Conservation (phyloP, 2,113 vertebrate species). For the Thymallus thymallus region DNA sequence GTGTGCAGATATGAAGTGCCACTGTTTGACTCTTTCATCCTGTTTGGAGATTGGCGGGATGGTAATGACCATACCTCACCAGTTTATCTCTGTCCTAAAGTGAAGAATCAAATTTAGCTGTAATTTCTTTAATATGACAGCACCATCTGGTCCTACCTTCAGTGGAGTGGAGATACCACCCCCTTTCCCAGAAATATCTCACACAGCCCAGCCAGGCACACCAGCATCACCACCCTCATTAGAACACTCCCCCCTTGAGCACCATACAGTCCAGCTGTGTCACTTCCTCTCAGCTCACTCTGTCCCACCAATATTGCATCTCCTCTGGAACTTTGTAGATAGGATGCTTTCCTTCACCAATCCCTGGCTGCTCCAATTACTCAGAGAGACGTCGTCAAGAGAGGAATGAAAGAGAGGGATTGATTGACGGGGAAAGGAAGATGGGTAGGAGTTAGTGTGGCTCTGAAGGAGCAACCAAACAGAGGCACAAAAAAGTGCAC, state of each 20-base stretch:
- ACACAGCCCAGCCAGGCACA: not conserved
- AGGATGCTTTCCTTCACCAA: constrained; percentile 30
- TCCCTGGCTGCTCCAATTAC: constrained; percentile 41
- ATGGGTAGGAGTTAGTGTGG: not conserved
- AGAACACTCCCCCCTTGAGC: not conserved
- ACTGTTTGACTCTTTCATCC: too few species aligned
- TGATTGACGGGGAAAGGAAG: constrained; percentile 14
- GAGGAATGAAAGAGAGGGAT: constrained; percentile 19
- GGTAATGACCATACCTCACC: constrained; percentile 28
- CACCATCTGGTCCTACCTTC: constrained; percentile 58
- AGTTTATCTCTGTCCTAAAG: constrained; percentile 40
- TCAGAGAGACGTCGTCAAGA: constrained; percentile 13
- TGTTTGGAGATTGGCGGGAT: constrained; percentile 2
- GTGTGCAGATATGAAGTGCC: too few species aligned
- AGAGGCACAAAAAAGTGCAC: not conserved
- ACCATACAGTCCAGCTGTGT: constrained; percentile 33
- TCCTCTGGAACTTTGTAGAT: constrained; percentile 25
- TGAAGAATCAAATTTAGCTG: constrained; percentile 45
- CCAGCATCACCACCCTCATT: constrained; percentile 37
- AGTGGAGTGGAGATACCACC: not conserved
- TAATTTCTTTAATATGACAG: constrained; percentile 58
- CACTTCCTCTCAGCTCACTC: constrained; percentile 37
- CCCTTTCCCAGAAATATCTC: not conserved
- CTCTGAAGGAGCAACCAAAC: constrained; percentile 7
- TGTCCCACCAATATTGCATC: not conserved